Percentiles rank a stretch among this genome's conserved stretches.
Conservation (phyloP, 2,113 vertebrate genomes). For the Garra rufa region DNA sequence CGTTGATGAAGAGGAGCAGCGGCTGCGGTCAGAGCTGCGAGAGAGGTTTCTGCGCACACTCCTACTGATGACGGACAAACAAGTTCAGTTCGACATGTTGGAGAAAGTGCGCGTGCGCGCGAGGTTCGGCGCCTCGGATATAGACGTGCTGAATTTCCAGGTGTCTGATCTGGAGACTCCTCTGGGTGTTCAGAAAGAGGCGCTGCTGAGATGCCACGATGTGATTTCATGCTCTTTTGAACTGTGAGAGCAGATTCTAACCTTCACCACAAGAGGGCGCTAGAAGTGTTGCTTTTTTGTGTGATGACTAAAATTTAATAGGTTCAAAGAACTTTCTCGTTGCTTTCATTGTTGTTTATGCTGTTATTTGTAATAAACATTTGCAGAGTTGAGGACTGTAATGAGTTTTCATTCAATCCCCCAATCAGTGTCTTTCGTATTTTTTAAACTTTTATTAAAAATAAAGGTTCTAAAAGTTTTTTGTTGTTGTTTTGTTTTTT, state of each 20-base stretch:
- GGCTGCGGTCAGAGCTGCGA: slow-evolving; percentile 73
- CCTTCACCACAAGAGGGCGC: slow-evolving; percentile 34
- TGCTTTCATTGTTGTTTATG: not conserved
- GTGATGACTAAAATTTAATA: not conserved
- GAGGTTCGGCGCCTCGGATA: slow-evolving; percentile 82
- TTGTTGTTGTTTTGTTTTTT: too few relatives aligned
- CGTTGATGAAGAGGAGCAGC: slow-evolving; percentile 72
- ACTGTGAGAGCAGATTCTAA: not conserved
- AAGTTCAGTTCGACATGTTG: slow-evolving; percentile 80
- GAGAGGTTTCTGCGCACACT: slow-evolving; percentile 86
- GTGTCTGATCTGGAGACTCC: slow-evolving; percentile 87
- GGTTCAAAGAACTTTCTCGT: not conserved
- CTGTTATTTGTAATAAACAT: not conserved
- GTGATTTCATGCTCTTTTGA: slow-evolving; percentile 83
- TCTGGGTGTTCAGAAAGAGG: slow-evolving; percentile 86
- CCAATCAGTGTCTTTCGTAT: too few relatives aligned
- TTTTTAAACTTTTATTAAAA: too few relatives aligned
- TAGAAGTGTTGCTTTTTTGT: not conserved
- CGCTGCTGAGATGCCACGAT: slow-evolving; percentile 83
- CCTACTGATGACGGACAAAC: slow-evolving; percentile 76
- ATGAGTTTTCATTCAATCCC: too few relatives aligned
- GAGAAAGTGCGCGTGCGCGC: slow-evolving; percentile 82
- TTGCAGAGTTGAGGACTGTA: not conserved
- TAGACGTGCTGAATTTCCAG: slow-evolving; percentile 88
- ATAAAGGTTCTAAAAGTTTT: too few relatives aligned